These are phyloP conservation scores for Hexactinellida sp. DNA, from an alignment of 37 sponge, comb jelly and placozoan species.

Conservation along the genomic window DNA sequence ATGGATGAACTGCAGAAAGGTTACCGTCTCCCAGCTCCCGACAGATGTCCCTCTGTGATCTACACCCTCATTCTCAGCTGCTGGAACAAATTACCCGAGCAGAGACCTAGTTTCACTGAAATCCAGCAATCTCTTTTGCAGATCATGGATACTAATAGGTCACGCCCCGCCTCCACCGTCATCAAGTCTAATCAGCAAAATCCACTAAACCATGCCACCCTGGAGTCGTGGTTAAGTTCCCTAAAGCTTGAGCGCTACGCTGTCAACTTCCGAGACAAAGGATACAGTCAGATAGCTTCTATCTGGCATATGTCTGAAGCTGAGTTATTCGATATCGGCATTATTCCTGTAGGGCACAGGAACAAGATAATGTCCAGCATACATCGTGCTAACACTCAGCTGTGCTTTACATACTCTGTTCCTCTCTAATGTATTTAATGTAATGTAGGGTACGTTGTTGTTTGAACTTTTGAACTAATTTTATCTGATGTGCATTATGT, in stretches of 20 bases:
- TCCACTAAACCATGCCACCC: not conserved
- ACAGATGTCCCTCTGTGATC: not conserved
- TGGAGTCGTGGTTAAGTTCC: not conserved
- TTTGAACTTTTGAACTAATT: not conserved
- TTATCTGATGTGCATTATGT: no score
- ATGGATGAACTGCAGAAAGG: not conserved
- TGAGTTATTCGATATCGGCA: not conserved
- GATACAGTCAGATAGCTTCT: not conserved
- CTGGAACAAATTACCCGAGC: not conserved
- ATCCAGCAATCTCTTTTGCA: not conserved
- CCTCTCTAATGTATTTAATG: not conserved
- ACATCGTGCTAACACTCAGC: not conserved
- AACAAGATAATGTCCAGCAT: slow-evolving; percentile 8
- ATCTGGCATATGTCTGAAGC: not conserved
- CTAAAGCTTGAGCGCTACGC: not conserved
- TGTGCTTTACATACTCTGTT: slow-evolving; percentile 10
- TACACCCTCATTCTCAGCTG: not conserved
- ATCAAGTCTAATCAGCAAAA: not conserved
- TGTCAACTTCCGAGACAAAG: not conserved
- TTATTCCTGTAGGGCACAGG: not conserved
- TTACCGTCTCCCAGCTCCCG: not conserved
- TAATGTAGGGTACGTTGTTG: not conserved
- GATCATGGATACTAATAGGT: not conserved
- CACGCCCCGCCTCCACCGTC: not conserved
- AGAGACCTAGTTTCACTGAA: not conserved